These are phyloP conservation scores for Scrobipalpa costella DNA, from an alignment of 2,888 invertebrate genomes.

Conservation along the genomic window DNA sequence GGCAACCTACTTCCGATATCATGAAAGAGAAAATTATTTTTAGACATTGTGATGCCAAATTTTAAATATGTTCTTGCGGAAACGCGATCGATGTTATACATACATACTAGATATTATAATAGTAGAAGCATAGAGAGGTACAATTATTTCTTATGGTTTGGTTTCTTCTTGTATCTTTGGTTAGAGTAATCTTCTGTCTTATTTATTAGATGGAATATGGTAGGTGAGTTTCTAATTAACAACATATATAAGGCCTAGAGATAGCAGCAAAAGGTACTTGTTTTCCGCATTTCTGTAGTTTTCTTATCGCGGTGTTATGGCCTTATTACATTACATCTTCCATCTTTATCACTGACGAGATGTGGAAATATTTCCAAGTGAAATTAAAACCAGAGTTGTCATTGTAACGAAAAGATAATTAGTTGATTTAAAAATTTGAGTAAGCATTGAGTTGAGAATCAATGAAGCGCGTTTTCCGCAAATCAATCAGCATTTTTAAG, in stretches of 20 bases:
- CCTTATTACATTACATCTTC: not conserved
- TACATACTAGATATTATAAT: no score
- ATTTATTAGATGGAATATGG: not conserved
- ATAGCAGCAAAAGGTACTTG: conserved; percentile 1
- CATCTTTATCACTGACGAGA: not conserved
- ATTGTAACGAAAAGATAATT: no score
- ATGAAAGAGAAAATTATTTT: not conserved
- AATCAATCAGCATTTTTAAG: no score
- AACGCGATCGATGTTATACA: not conserved
- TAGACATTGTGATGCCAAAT: not conserved
- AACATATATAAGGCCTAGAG: not conserved
- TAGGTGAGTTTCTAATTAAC: not conserved
- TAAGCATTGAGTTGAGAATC: no score
- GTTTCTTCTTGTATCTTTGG: not conserved
- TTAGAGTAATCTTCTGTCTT: not conserved
- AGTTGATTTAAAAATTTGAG: no score
- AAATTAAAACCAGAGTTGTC: not conserved
- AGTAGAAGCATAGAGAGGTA: no score
- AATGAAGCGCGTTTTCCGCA: no score
- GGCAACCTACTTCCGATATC: not conserved
- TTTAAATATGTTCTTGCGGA: not conserved
- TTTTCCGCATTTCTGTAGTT: conserved; percentile 15
- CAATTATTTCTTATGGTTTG: not conserved
- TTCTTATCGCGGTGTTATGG: conserved; percentile 3
- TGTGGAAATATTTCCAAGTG: not conserved